phyloP scores from a whole-genome alignment of 92 coral and sea anemone species.

The Phymanthus crucifer region DNA sequence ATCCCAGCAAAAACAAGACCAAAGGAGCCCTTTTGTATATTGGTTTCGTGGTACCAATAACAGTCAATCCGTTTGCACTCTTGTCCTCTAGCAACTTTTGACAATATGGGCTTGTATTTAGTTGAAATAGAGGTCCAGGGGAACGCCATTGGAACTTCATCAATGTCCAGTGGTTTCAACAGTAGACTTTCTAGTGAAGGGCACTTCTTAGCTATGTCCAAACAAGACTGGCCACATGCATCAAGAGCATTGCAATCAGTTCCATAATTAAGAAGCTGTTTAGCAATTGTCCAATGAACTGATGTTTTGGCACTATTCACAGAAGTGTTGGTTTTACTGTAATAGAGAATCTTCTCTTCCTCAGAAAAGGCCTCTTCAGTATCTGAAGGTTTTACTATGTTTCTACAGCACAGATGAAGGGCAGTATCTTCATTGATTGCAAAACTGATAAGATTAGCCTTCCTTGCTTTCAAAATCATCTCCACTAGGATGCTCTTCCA shows the following conservation, averaged over 20 bases:
- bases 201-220: neutral
- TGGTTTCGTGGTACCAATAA: neutral
- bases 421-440: neutral
- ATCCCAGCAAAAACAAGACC: constrained; percentile 27
- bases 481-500: constrained; percentile 3
- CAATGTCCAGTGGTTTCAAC: neutral
- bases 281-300: constrained; percentile 5
- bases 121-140: constrained; percentile 27
- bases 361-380: neutral
- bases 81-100: constrained; percentile 36
- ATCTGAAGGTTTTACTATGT: neutral
- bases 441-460: neutral
- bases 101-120: neutral
- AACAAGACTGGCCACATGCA: neutral
- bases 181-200: neutral
- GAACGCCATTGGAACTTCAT: neutral
- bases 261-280: constrained; percentile 20
- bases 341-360: neutral
- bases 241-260: neutral
- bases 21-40: constrained; percentile 14
- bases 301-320: neutral
- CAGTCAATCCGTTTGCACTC: neutral
- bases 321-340: neutral
- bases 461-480: neutral
- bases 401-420: neutral